Conservation (phyloP, 2,888 invertebrate genomes). For the Lamellibrachia satsuma region DNA sequence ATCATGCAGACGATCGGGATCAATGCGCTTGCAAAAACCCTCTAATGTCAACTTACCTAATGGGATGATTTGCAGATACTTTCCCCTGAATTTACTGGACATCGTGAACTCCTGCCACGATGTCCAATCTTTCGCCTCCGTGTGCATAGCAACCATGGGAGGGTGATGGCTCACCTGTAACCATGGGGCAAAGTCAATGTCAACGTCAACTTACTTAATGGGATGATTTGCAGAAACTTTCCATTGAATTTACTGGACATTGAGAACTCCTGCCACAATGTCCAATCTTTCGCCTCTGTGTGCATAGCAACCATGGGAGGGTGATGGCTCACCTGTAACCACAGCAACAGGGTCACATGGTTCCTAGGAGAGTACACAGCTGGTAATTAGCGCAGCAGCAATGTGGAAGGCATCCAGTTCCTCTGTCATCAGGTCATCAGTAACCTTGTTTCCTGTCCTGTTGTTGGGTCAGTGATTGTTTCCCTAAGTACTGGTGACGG, state of each 20-base stretch:
- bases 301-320: constrained; percentile 97
- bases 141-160: constrained; percentile 94
- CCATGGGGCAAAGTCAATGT: too few relatives aligned
- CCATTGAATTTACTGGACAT: constrained; percentile 99
- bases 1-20: too few relatives aligned
- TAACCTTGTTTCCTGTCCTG: not conserved
- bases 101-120: constrained; percentile 99
- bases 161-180: constrained; percentile 93
- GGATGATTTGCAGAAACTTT: constrained; percentile 84
- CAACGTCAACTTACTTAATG: constrained; percentile 67
- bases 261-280: constrained; percentile 97
- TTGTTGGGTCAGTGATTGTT: too few relatives aligned
- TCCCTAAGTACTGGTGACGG: too few relatives aligned
- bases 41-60: constrained; percentile 65
- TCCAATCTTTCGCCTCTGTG: constrained; percentile 91
- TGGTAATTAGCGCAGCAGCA: not conserved
- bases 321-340: constrained; percentile 89
- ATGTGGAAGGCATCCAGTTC: not conserved
- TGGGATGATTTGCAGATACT: constrained; percentile 84
- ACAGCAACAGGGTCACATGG: not conserved
- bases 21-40: not conserved
- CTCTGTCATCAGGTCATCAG: not conserved
- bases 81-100: constrained; percentile 98
- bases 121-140: constrained; percentile 90
- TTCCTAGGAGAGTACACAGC: not conserved